Conservation (phyloP, 2,797 vertebrate genomes). For the Kryptolebias ocellatus region DNA sequence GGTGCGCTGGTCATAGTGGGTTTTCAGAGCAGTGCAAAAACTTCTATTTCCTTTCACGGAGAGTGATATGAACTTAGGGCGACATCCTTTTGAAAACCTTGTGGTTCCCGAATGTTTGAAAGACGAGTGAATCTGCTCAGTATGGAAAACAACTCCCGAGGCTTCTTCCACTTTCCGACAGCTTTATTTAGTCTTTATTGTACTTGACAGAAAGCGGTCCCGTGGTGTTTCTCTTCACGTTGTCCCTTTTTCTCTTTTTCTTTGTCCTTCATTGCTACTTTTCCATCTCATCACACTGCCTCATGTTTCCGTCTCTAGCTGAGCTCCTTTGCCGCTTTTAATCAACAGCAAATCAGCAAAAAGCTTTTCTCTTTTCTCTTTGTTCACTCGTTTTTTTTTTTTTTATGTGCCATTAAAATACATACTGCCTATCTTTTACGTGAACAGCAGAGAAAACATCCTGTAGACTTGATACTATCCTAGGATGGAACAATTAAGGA, state of each 20-base stretch:
- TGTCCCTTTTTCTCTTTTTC: conserved; percentile 19
- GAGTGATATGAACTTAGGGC: too few species aligned
- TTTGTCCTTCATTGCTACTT: neutral
- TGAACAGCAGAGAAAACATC: conserved; percentile 7
- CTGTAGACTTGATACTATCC: neutral
- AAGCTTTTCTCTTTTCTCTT: neutral
- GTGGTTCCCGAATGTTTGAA: neutral
- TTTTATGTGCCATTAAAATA: neutral
- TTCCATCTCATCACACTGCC: conserved; percentile 19
- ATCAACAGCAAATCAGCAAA: conserved; percentile 11
- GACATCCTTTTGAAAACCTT: neutral
- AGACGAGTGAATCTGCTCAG: conserved; percentile 1
- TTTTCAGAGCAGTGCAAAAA: too few species aligned
- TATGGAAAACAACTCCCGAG: conserved; percentile 17
- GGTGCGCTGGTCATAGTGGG: neutral
- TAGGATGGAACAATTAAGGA: conserved; percentile 1
- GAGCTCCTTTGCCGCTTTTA: conserved; percentile 18
- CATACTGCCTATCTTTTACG: neutral
- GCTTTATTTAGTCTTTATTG: conserved; percentile 17
- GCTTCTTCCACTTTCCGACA: conserved; percentile 18
- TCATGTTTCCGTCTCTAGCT: neutral
- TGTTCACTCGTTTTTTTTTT: neutral
- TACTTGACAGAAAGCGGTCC: conserved; percentile 27
- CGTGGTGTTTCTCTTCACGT: conserved; percentile 20
- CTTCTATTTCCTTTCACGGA: too few species aligned